Evolutionary conservation across 2,113 vertebrate genomes (phyloP), one percentile per base, ranked within the genome.

Genomic region (Dunckerocampus dactyliophorus): DNA sequence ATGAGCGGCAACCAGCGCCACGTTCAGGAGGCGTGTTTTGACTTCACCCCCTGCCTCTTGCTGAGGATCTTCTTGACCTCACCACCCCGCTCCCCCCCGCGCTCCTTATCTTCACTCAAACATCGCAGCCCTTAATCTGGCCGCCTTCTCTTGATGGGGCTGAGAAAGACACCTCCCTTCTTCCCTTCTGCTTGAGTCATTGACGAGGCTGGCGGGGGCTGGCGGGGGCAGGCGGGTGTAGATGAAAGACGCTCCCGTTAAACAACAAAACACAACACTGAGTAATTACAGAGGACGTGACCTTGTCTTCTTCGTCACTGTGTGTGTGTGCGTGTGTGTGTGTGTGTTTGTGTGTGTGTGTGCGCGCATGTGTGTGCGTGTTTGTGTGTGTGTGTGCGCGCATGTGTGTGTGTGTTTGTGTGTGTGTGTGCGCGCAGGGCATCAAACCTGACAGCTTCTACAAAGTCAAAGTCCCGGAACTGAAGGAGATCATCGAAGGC

Each of bases 401-500:
- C 15, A 3, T 10, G 37, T 39, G 37, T 39, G 37, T 39, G 47
- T n/a, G 15, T 46, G 45, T 16, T 2, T 46, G 45, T 3, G 46
- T 47, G n/a, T 16, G 3, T 52, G 14, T n/a, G 17, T 54, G 3
- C 2, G 10, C 15, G 20, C 82, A 98, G 97, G 97, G 97, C 49
- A 93, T 95, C 46, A 98, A 99, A 82, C 97, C 97, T 0, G 94
- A 95, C 88, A 98, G 97, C 75, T 99, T 98, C 90, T 92, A 93
- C 90, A 99, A 98, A 77, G 97, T 99, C 79, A 97, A 95, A 85
- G 94, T 98, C 59, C 94, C 94, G 0, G 95, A 99, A 74, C 92
- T 99, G 70, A 98, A 98, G 88, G 95, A 98, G 89, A 99, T 99
- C 82, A 98, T 98, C 1, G 96, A 98, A 77, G 96, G 96, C 75